These are phyloP conservation scores for Clarias laeviceps DNA, from an alignment of 2,797 vertebrate species.

Conservation along the genomic window DNA sequence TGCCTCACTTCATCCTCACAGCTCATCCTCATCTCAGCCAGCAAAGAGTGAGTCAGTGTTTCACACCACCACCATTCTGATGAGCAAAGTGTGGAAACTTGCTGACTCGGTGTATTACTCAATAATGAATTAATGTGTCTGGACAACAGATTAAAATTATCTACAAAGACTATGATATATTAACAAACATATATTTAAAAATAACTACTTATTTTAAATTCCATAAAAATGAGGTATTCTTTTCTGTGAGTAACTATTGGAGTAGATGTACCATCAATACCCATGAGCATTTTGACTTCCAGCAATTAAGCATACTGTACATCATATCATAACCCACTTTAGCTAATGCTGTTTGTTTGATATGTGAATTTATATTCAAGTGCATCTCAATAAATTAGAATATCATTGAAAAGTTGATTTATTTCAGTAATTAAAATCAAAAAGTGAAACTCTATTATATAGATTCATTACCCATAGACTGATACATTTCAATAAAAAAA, in stretches of 20 bases:
- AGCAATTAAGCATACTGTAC: background rate
- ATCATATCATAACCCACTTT: background rate
- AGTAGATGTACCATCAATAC: background rate
- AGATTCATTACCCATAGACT: too few relatives aligned
- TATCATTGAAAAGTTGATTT: too few relatives aligned
- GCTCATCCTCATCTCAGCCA: slow-evolving; percentile 70
- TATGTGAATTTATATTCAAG: background rate
- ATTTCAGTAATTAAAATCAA: too few relatives aligned
- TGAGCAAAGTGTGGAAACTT: background rate
- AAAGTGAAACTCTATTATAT: too few relatives aligned
- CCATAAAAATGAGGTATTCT: background rate
- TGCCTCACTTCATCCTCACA: slow-evolving; percentile 71
- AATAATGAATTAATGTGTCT: background rate
- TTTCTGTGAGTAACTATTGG: background rate
- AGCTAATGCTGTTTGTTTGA: background rate
- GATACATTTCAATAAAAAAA: too few relatives aligned
- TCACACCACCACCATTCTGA: slow-evolving; percentile 10
- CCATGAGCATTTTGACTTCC: background rate
- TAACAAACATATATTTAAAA: background rate
- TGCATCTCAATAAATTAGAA: too few relatives aligned
- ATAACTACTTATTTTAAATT: background rate
- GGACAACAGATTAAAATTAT: background rate
- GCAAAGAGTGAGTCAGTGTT: slow-evolving; percentile 68
- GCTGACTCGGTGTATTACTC: background rate
- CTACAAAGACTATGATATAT: background rate